A percentile compares a stretch with the other conserved stretches of the same genome.
phyloP scores from a whole-genome alignment of 1,140 invertebrate genomes.

The Heliothis subflexa region DNA sequence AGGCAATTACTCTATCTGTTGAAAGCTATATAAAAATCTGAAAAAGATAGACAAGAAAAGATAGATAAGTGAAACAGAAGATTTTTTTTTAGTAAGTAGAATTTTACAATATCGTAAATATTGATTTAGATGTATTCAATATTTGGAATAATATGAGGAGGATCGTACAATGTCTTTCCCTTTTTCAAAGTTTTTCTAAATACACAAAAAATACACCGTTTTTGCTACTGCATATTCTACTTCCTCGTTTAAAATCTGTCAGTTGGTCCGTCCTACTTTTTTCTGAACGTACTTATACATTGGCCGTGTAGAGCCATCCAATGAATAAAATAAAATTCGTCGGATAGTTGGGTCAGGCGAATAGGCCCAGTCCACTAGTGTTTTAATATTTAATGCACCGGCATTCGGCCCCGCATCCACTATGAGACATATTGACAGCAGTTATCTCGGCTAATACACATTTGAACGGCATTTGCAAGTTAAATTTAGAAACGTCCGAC shows the following conservation, averaged over 20 bases:
- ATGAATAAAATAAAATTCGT: constrained; percentile 51
- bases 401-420: constrained; percentile 31
- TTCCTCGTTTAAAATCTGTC: not conserved
- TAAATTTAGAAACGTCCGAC: constrained; percentile 43
- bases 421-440: constrained; percentile 53
- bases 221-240: not conserved
- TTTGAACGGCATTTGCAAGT: constrained; percentile 43
- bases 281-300: constrained; percentile 9
- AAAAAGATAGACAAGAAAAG: too few relatives aligned
- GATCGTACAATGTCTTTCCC: too few relatives aligned
- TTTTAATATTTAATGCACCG: constrained; percentile 47
- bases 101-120: too few relatives aligned
- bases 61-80: too few relatives aligned
- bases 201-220: too few relatives aligned
- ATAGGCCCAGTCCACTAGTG: constrained; percentile 42
- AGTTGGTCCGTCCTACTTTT: not conserved
- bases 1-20: too few relatives aligned
- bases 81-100: too few relatives aligned
- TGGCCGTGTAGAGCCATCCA: constrained; percentile 11
- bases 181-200: too few relatives aligned
- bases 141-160: too few relatives aligned
- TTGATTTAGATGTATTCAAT: too few relatives aligned
- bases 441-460: constrained; percentile 47
- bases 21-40: too few relatives aligned
- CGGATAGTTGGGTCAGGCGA: constrained; percentile 40